These are phyloP conservation scores for Brachionus plicatilis DNA, from an alignment of 1,140 invertebrate species.

Conservation along the genomic window DNA sequence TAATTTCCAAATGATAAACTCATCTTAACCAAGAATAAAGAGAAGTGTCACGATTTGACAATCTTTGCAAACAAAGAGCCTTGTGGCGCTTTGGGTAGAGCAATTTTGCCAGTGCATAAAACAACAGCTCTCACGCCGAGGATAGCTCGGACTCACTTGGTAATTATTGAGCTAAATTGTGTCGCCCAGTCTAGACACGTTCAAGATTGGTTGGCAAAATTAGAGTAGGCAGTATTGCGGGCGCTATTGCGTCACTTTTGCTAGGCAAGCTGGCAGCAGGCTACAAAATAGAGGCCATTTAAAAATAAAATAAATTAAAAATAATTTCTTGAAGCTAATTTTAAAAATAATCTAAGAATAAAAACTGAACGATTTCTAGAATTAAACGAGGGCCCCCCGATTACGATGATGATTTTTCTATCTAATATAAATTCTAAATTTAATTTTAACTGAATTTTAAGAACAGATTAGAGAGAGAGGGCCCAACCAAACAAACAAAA, in stretches of 20 bases:
- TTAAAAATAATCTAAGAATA: constrained; percentile 10
- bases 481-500: background rate
- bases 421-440: constrained; percentile 33
- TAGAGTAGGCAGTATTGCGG: background rate
- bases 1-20: background rate
- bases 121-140: background rate
- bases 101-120: background rate
- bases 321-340: background rate
- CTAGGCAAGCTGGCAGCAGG: background rate
- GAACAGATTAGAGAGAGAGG: background rate
- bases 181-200: background rate
- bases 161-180: background rate
- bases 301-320: background rate
- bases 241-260: background rate
- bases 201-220: background rate
- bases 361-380: constrained; percentile 23
- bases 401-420: constrained; percentile 21
- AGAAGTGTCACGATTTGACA: background rate
- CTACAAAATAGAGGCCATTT: background rate
- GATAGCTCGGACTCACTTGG: background rate
- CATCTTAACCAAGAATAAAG: background rate
- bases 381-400: background rate
- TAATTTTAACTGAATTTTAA: constrained; percentile 26
- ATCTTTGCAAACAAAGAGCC: background rate
- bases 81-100: background rate